Conservation (phyloP, 2,888 invertebrate genomes). For the Xylota sylvarum region DNA sequence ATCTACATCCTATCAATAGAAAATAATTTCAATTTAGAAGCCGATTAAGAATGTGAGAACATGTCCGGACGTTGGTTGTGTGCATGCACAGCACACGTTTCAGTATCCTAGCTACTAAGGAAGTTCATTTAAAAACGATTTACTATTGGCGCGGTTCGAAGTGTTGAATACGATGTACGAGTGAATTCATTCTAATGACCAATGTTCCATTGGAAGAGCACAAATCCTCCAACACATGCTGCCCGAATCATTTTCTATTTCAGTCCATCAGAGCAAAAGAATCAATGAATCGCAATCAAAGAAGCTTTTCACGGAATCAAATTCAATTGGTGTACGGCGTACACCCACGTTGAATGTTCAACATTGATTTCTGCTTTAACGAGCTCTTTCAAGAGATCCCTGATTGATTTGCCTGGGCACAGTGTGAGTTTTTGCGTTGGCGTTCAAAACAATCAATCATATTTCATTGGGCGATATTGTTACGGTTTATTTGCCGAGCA, state of each 20-base stretch:
- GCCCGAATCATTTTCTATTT: conserved; percentile 20
- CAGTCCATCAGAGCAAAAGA: conserved; percentile 45
- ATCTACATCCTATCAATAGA: conserved; percentile 19
- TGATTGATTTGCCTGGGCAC: conserved; percentile 37
- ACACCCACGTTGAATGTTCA: background rate
- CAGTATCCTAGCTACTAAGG: conserved; percentile 4
- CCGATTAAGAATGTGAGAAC: conserved; percentile 61
- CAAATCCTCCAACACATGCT: conserved; percentile 4
- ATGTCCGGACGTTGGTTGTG: conserved; percentile 11
- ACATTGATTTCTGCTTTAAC: conserved; percentile 45
- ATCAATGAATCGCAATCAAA: conserved; percentile 58
- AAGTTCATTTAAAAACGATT: conserved; percentile 52
- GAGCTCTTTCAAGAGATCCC: conserved; percentile 38
- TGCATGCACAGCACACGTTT: conserved; percentile 30
- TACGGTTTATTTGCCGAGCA: conserved; percentile 32
- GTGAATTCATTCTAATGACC: conserved; percentile 40
- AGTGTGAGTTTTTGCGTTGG: conserved; percentile 16
- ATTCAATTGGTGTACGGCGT: conserved; percentile 35
- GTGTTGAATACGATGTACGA: conserved; percentile 2
- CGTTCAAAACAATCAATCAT: conserved; percentile 57
- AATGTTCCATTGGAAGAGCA: conserved; percentile 6
- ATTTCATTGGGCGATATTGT: conserved; percentile 55
- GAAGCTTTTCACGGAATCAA: conserved; percentile 40
- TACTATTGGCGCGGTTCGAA: background rate
- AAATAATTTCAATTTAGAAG: conserved; percentile 60